Percentiles rank a stretch among this genome's conserved stretches.
These are phyloP conservation scores for Polypterus bichir DNA, from an alignment of 2,113 vertebrate species.

Conservation along the genomic window DNA sequence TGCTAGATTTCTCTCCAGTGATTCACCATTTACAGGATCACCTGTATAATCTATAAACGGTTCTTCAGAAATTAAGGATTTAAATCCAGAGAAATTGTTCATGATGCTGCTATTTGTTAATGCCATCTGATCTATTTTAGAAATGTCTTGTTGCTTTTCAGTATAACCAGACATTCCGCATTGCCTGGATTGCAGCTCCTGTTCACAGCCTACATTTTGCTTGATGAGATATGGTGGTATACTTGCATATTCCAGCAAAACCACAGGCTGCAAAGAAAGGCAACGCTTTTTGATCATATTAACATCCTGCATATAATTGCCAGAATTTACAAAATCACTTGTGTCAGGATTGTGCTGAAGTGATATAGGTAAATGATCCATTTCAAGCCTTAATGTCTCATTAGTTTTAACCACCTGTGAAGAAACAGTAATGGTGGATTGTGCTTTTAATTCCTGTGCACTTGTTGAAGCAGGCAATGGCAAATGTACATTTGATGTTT, in stretches of 20 bases:
- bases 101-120: neutral
- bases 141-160: neutral
- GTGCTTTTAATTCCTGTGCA: no score
- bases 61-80: no score
- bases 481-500: no score
- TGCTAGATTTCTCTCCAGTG: no score
- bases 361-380: no score
- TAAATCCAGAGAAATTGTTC: neutral
- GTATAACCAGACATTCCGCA: neutral
- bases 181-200: neutral
- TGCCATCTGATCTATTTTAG: neutral
- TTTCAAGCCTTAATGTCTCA: no score
- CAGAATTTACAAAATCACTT: no score
- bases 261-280: neutral
- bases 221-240: neutral
- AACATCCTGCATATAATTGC: no score
- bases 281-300: neutral
- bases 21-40: no score
- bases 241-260: constrained; percentile 6
- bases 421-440: constrained; percentile 24
- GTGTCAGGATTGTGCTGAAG: no score
- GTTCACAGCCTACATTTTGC: neutral
- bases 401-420: constrained; percentile 26
- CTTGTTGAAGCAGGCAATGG: no score
- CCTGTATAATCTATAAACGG: no score